A percentile compares a stretch with the other conserved stretches of the same genome.
Evolutionary conservation across 2,888 invertebrate species (phyloP).

Genomic region (Drosophila prostipennis): DNA sequence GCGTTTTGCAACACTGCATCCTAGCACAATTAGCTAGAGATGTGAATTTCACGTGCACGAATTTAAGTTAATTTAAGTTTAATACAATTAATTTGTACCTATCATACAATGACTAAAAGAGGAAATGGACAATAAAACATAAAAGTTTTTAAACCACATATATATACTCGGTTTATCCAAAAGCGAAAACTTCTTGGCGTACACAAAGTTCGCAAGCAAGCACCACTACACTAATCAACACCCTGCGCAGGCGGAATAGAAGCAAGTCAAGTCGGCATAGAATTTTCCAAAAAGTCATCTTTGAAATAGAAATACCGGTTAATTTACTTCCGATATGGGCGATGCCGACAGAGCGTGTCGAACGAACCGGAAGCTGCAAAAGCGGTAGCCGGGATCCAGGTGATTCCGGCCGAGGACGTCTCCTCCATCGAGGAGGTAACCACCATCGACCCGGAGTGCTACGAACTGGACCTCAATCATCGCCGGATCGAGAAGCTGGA

Average conservation of each 20-base stretch:
- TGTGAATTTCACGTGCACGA: too few relatives aligned
- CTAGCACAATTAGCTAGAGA: too few relatives aligned
- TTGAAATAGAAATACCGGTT: not conserved
- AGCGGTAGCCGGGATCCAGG: constrained; percentile 55
- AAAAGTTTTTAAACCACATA: too few relatives aligned
- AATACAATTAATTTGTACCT: too few relatives aligned
- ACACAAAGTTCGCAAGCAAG: not conserved
- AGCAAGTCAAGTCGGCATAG: constrained; percentile 36
- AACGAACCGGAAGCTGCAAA: constrained; percentile 35
- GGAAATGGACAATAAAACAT: too few relatives aligned
- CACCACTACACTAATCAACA: constrained; percentile 1
- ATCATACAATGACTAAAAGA: too few relatives aligned
- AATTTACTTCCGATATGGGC: constrained; percentile 48
- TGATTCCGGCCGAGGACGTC: constrained; percentile 66
- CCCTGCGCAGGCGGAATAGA: constrained; percentile 24
- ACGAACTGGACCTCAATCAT: constrained; percentile 93
- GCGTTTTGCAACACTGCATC: constrained; percentile 17
- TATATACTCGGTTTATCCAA: not conserved
- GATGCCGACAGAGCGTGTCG: constrained; percentile 59
- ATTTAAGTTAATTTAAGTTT: too few relatives aligned
- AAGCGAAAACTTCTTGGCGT: not conserved
- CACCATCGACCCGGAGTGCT: constrained; percentile 82
- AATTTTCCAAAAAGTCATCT: constrained; percentile 20
- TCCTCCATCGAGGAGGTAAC: constrained; percentile 82
- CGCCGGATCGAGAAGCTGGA: constrained; percentile 93